These are phyloP conservation scores for Aythya baeri DNA, from an alignment of 2,113 vertebrate species.

Conservation along the genomic window DNA sequence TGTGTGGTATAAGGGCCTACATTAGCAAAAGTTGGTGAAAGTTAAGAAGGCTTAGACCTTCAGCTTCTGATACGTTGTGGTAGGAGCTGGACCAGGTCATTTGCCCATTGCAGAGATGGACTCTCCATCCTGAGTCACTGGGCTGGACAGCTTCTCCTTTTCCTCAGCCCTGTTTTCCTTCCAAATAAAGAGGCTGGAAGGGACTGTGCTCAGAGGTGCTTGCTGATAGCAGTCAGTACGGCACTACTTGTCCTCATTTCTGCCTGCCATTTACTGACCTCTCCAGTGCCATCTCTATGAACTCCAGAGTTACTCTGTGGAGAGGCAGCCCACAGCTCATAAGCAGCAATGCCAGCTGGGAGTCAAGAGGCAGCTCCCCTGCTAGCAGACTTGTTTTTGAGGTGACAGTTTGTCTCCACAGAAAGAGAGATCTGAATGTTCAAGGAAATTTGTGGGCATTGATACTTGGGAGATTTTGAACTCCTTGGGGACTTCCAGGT, in stretches of 20 bases:
- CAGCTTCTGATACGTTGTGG: not conserved
- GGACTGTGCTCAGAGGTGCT: not conserved
- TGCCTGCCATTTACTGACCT: not conserved
- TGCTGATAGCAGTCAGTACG: not conserved
- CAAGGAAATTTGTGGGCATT: not conserved
- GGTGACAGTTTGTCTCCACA: not conserved
- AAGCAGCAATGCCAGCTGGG: not conserved
- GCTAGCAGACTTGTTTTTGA: not conserved
- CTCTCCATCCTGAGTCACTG: not conserved
- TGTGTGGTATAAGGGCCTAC: slow-evolving; percentile 23
- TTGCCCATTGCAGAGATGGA: not conserved
- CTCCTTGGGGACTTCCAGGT: not conserved
- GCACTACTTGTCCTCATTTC: not conserved
- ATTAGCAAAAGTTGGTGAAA: slow-evolving; percentile 34
- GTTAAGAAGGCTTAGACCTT: not conserved
- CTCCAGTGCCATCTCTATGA: not conserved
- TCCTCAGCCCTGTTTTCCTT: not conserved
- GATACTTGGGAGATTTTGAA: not conserved
- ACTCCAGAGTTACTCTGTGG: not conserved
- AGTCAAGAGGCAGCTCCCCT: not conserved
- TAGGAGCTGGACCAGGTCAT: not conserved
- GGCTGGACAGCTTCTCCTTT: not conserved
- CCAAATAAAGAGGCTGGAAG: not conserved
- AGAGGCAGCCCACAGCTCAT: not conserved
- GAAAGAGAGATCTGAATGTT: not conserved